Evolutionary conservation across 1,140 invertebrate species (phyloP).

Genomic region (Gonioctena quinquepunctata): DNA sequence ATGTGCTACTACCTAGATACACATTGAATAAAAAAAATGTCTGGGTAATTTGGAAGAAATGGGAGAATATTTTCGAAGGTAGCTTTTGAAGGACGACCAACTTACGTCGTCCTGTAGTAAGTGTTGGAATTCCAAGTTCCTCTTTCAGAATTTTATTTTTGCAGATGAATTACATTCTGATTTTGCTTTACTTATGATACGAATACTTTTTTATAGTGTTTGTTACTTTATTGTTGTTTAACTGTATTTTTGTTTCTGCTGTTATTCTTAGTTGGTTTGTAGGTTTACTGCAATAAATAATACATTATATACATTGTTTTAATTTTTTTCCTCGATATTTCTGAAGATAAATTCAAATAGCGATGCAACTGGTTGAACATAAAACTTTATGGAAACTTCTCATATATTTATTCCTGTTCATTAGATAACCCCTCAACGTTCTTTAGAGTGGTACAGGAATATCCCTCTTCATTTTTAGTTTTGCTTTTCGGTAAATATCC

Average conservation of each 20-base stretch:
- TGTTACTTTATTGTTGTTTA: slow-evolving; percentile 10
- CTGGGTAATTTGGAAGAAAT: no score
- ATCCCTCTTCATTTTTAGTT: no score
- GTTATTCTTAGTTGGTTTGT: slow-evolving; percentile 10
- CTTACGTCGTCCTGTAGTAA: neutral
- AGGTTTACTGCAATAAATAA: slow-evolving; percentile 11
- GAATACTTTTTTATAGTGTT: slow-evolving; percentile 4
- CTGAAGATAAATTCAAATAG: no score
- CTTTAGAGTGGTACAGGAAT: no score
- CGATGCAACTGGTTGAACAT: no score
- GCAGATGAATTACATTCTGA: neutral
- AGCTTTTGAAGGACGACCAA: neutral
- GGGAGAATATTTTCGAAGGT: neutral
- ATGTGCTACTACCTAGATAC: no score
- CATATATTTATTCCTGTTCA: no score
- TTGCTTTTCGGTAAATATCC: no score
- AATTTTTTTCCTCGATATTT: neutral
- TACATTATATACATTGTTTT: slow-evolving; percentile 2
- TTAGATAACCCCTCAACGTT: no score
- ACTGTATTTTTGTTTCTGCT: slow-evolving; percentile 7
- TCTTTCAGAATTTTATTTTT: no score
- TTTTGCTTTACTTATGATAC: neutral
- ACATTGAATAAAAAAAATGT: no score
- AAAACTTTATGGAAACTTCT: no score
- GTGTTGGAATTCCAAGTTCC: neutral